Percentiles rank a stretch among this genome's conserved stretches.
These are phyloP conservation scores for Cephus rjabovi DNA, from an alignment of 2,888 invertebrate genomes.

Conservation along the genomic window DNA sequence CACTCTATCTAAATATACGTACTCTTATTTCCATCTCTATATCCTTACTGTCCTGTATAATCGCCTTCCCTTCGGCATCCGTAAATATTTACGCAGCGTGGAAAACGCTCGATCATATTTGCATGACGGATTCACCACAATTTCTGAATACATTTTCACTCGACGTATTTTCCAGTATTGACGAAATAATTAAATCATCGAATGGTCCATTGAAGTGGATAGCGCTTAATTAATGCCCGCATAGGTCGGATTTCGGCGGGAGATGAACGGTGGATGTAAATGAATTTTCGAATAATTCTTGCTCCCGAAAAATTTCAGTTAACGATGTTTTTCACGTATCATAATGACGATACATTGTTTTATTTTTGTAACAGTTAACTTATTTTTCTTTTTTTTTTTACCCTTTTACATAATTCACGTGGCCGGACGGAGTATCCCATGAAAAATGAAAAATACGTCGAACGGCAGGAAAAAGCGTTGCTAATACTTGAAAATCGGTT, in stretches of 20 bases:
- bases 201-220: slow-evolving; percentile 33
- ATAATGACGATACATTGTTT: not conserved
- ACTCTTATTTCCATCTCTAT: slow-evolving; percentile 8
- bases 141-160: slow-evolving; percentile 34
- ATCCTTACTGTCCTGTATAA: slow-evolving; percentile 13
- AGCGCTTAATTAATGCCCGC: slow-evolving; percentile 15
- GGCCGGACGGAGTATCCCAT: not conserved
- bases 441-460: not conserved
- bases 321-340: not conserved
- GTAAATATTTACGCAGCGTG: slow-evolving; percentile 50
- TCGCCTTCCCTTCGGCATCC: slow-evolving; percentile 31
- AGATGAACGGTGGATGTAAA: not conserved
- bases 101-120: slow-evolving; percentile 39
- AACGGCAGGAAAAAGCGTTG: not conserved
- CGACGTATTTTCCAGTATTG: not conserved
- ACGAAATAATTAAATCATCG: slow-evolving; percentile 12
- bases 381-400: not conserved
- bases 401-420: not conserved
- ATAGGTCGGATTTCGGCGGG: not conserved
- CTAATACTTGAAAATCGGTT: not conserved
- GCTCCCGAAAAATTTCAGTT: not conserved
- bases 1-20: not conserved
- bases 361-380: not conserved
- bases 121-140: slow-evolving; percentile 43
- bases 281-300: not conserved